Percentiles rank a stretch among this genome's conserved stretches.
Evolutionary conservation across 2,797 vertebrate species (phyloP).

Genomic region (Peromyscus melanophrys): DNA sequence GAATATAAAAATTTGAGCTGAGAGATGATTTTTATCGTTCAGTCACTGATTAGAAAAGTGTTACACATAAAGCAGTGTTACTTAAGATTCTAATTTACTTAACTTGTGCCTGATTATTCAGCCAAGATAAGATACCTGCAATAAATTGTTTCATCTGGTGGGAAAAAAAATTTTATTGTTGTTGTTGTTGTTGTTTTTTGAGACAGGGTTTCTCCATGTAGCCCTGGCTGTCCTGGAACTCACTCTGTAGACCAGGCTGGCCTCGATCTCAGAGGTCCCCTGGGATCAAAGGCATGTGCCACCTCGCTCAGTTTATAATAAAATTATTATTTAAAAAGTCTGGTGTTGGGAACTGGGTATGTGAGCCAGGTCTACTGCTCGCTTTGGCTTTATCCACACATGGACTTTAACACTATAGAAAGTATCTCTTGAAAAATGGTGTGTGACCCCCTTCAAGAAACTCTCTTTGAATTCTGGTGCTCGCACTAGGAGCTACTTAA

Average conservation of each 20-base stretch:
- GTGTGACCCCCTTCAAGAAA: neutral
- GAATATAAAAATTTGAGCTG: constrained; percentile 53
- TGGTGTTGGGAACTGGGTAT: neutral
- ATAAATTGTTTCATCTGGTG: neutral
- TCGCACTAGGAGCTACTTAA: neutral
- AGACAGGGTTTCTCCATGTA: neutral
- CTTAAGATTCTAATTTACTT: constrained; percentile 41
- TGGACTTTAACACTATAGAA: neutral
- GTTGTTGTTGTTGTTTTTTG: neutral
- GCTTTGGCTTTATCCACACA: neutral
- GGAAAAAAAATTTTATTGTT: neutral
- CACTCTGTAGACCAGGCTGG: neutral
- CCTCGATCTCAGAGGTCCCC: neutral
- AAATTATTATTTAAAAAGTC: neutral
- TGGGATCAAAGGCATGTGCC: neutral
- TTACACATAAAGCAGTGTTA: neutral
- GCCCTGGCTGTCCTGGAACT: neutral
- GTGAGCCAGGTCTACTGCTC: neutral
- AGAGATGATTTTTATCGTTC: neutral
- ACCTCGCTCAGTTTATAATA: neutral
- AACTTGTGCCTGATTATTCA: constrained; percentile 24
- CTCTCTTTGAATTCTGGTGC: neutral
- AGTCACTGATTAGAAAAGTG: neutral
- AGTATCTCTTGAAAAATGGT: neutral
- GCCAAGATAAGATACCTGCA: neutral